Evolutionary conservation across 1,140 invertebrate genomes (phyloP), one percentile per base, ranked within the genome.

Genomic region (Temnothorax curvispinosus): DNA sequence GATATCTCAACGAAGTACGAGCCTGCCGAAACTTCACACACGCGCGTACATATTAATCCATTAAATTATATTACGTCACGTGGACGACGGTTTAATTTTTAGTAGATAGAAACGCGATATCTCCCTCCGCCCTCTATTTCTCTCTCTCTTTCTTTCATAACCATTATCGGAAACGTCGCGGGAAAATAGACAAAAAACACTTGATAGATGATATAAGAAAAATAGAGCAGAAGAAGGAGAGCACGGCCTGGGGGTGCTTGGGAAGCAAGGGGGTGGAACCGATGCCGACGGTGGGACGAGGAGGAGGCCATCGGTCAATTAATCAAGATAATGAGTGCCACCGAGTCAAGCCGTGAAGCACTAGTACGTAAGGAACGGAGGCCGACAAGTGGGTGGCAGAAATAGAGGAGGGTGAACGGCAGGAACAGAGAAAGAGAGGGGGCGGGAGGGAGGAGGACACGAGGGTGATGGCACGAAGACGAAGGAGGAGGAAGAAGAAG

Each of bases 251-350:
- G 74, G 52, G 74, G 3, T 8, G 64, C 32, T 27, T 56, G 56
- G 87, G 6, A 35, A 35, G 41, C 41, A 15, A 65, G 32, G 44
- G 32, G 15, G 15, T 47, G 47, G 50, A 38, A 50, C 62, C 47
- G 44, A 15, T 84, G 77, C 38, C 75, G 69, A 52, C 9, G 62
- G 85, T 62, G 67, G 3, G n/a, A 82, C 84, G 38, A 77, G 60
- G 89, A 77, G 85, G 86, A 92, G 93, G 88, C 93, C 92, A 95
- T 95, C 94, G 94, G 94, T 95, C 95, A 95, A 95, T 95, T 95
- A 95, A 95, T 95, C 95, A 95, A 95, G 94, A 95, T 95, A 95
- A 95, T 94, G 94, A 95, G 93, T 92, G 93, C 89, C 89, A 94
- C 89, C 89, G 94, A 95, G 94, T 94, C 82, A 91, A 87, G 85